phyloP scores from a whole-genome alignment of 2,888 invertebrate species.

The Enoplolaimus lenunculus region DNA sequence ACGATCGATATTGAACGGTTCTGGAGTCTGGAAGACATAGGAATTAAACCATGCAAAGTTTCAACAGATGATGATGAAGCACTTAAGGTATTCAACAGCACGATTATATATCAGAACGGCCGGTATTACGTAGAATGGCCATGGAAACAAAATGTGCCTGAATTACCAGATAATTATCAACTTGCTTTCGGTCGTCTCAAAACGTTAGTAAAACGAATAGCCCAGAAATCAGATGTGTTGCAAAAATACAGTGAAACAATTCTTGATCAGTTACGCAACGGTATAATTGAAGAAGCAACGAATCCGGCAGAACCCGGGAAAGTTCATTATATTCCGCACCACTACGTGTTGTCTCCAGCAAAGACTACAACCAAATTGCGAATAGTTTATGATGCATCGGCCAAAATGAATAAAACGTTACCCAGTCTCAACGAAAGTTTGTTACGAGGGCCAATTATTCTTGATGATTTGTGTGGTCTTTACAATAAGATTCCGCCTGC shows the following conservation, averaged over 20 bases:
- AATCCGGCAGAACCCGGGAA: not conserved
- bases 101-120: not conserved
- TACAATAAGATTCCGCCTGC: conserved; percentile 24
- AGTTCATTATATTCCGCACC: conserved; percentile 26
- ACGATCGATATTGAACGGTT: not conserved
- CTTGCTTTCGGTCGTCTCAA: not conserved
- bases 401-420: conserved; percentile 17
- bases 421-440: conserved; percentile 26
- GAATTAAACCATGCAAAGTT: not conserved
- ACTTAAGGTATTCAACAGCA: not conserved
- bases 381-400: conserved; percentile 30
- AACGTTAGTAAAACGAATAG: not conserved
- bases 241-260: not conserved
- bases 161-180: not conserved
- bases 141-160: not conserved
- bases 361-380: conserved; percentile 27
- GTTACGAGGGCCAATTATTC: conserved; percentile 24
- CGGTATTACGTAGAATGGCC: not conserved
- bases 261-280: not conserved
- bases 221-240: not conserved
- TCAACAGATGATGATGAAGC: not conserved
- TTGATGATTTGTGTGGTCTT: conserved; percentile 23
- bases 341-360: conserved; percentile 22
- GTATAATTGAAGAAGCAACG: not conserved
- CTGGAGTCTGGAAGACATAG: not conserved